These are phyloP conservation scores for Callipepla squamata DNA, from an alignment of 2,113 vertebrate species.

Conservation along the genomic window DNA sequence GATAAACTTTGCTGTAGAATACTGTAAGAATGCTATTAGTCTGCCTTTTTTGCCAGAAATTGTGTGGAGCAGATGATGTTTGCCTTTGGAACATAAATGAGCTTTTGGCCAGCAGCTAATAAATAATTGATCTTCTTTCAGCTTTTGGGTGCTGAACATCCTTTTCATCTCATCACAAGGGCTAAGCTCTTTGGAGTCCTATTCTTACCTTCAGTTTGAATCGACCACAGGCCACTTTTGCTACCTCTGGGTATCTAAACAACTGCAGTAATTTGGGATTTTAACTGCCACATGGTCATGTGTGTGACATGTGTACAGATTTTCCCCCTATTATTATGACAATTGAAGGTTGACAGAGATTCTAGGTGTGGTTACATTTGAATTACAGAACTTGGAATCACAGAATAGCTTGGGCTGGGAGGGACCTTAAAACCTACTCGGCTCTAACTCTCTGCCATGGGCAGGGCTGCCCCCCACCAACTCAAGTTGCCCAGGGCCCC, in stretches of 20 bases:
- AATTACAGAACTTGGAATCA: background rate
- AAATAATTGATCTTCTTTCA: background rate
- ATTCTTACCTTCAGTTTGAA: background rate
- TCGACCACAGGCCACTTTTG: background rate
- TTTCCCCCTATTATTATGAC: background rate
- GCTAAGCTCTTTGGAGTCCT: background rate
- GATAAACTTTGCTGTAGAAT: background rate
- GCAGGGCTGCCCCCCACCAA: too few relatives aligned
- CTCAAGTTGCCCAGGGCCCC: too few relatives aligned
- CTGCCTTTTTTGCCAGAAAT: background rate
- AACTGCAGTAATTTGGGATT: background rate
- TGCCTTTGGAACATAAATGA: background rate
- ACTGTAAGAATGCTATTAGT: background rate
- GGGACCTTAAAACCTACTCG: too few relatives aligned
- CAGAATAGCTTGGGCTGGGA: too few relatives aligned
- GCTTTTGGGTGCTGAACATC: background rate
- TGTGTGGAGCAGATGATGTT: background rate
- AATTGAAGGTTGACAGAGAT: background rate
- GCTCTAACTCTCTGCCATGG: too few relatives aligned
- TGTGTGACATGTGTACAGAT: background rate
- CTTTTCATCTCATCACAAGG: background rate
- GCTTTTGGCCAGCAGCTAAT: background rate
- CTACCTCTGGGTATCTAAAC: accelerated
- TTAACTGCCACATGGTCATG: background rate
- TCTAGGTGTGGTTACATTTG: background rate